Evolutionary conservation across 2,797 vertebrate genomes (phyloP).

Genomic region (Erithacus rubecula): DNA sequence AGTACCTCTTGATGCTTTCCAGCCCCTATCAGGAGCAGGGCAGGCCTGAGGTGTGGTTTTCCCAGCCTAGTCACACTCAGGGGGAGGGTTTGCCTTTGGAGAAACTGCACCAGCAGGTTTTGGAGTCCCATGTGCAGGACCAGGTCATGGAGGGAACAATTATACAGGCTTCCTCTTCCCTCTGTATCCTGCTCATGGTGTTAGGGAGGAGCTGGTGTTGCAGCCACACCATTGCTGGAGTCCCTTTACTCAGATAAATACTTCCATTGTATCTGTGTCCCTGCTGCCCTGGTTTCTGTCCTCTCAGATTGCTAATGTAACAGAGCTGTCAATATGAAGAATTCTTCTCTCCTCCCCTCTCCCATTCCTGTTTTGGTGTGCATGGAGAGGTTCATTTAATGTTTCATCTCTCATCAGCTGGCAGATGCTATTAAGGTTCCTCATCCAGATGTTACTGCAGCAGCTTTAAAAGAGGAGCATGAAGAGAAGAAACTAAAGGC

Average conservation of each 20-base stretch:
- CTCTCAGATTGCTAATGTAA: neutral
- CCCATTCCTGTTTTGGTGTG: neutral
- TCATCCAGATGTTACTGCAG: neutral
- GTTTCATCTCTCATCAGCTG: slow-evolving; percentile 72
- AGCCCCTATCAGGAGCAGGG: neutral
- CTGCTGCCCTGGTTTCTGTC: neutral
- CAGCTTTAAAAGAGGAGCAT: neutral
- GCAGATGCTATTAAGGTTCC: slow-evolving; percentile 66
- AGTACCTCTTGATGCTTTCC: neutral
- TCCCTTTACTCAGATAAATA: neutral
- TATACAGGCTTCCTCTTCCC: neutral
- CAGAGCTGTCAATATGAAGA: neutral
- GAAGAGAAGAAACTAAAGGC: slow-evolving; percentile 17
- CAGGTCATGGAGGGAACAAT: neutral
- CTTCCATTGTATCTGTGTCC: neutral
- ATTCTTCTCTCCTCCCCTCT: neutral
- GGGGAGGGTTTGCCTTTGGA: neutral
- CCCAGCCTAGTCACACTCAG: neutral
- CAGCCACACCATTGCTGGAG: neutral
- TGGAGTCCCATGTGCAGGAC: neutral
- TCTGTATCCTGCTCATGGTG: neutral
- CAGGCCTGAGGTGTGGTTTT: slow-evolving; percentile 27
- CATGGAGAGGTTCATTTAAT: neutral
- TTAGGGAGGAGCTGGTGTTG: neutral
- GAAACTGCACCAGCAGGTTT: slow-evolving; percentile 35